Evolutionary conservation across 2,888 invertebrate species (phyloP), one percentile per base, ranked within the genome.

Genomic region (Cordylochernes scorpioides): DNA sequence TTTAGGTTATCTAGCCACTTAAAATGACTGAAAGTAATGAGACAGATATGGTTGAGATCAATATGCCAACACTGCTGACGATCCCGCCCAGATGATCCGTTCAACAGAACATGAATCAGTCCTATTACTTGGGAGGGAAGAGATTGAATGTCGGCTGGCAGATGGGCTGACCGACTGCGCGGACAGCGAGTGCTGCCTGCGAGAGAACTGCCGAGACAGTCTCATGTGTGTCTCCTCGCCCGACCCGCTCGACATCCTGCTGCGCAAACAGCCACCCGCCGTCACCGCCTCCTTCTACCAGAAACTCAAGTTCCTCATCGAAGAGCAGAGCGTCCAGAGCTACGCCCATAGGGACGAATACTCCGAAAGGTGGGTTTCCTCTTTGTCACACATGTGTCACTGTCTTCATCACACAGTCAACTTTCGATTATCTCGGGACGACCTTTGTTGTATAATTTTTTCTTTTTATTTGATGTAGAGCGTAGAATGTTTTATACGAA

Each of bases 281-380:
- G 78, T 86, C 46, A 91, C 88, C 0, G 88, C 91, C 2, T 86
- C 88, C 2, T 97, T 97, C 64, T 91, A 84, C 52, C 86, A 94
- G 53, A 67, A 88, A 47, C 86, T 91, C 78, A 80, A 82, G 51
- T 97, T 97, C 61, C 64, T 97, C 40, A 86, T 97, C 42, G 91
- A 94, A 55, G 86, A 88, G 53, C 84, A 86, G 51, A 88, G 88
- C 53, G 67, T 97, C 29, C 97, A 99, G 57, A 86, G 78, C 56
- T 94, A 91, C 57, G 86, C 94, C 7, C 73, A 80, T 44, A 69
- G 75, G 51, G 78, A 80, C 51, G 80, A 78, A 17, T 94, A 94
- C 60, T 88, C 91, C 58, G 86, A 86, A 61, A 88, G 84, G 91
- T 91, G 66, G 62, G 44, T 25, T 25, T 12, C n/a, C 4, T 25